Conservation (phyloP, 2,888 invertebrate genomes). For the Entomobrya proxima region DNA sequence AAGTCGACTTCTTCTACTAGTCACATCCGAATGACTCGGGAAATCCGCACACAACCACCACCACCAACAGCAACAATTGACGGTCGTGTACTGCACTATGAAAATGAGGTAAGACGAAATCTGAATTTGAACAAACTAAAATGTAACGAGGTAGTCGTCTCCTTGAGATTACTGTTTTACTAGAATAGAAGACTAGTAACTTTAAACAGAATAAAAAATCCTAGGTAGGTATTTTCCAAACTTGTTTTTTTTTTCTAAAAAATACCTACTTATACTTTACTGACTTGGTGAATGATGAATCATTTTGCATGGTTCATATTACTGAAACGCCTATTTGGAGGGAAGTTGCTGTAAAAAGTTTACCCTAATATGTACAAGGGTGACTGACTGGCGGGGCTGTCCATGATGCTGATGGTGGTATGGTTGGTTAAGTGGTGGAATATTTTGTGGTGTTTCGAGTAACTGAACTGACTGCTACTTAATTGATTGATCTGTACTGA, state of each 20-base stretch:
- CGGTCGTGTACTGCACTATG: conserved; percentile 56
- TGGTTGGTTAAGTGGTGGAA: conserved; percentile 45
- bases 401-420: conserved; percentile 57
- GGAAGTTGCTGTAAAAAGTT: conserved; percentile 4
- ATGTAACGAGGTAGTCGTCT: background rate
- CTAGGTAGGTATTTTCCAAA: background rate
- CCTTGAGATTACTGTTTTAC: background rate
- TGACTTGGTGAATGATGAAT: conserved; percentile 20
- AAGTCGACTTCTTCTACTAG: conserved; percentile 2
- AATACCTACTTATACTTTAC: too few species aligned
- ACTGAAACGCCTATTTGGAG: background rate
- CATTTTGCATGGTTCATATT: background rate
- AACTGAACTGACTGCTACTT: conserved; percentile 4
- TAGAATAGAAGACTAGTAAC: background rate
- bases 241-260: background rate
- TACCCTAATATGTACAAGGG: background rate
- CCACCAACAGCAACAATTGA: conserved; percentile 61
- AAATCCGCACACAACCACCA: conserved; percentile 63
- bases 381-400: conserved; percentile 29
- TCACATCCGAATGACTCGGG: conserved; percentile 56
- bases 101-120: conserved; percentile 55
- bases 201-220: background rate
- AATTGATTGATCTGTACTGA: background rate
- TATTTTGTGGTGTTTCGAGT: conserved; percentile 42
- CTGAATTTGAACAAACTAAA: conserved; percentile 1